A percentile compares a stretch with the other conserved stretches of the same genome.
Evolutionary conservation across 2,797 vertebrate species (phyloP).

Genomic region (Todus mexicanus): DNA sequence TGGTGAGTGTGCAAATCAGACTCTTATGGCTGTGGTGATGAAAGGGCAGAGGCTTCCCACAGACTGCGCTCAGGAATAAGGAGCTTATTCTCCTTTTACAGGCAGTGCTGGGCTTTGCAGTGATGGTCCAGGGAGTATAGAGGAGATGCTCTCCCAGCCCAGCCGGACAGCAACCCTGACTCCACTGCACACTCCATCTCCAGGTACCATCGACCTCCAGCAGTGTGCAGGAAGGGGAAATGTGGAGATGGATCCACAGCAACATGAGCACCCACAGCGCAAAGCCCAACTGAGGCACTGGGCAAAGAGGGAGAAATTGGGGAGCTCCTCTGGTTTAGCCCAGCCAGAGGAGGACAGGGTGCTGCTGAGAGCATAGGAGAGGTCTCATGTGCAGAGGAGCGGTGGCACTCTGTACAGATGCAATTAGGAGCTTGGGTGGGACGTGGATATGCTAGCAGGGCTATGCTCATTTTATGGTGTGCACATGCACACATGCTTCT

Average conservation of each 20-base stretch:
- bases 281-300: accelerated
- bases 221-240: accelerated
- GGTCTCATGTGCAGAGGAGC: not conserved
- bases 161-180: not conserved
- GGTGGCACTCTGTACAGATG: not conserved
- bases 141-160: not conserved
- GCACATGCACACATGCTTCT: not conserved
- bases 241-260: accelerated
- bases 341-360: not conserved
- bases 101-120: not conserved
- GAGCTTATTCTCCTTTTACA: not conserved
- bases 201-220: not conserved
- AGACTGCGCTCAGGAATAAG: not conserved
- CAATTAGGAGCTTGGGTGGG: not conserved
- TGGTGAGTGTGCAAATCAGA: not conserved
- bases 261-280: not conserved
- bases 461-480: not conserved
- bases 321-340: not conserved
- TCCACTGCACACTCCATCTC: accelerated
- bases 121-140: not conserved
- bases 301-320: not conserved
- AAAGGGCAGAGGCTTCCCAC: not conserved
- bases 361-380: not conserved
- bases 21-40: not conserved
- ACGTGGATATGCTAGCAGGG: not conserved